Base-by-base conservation (phyloP, 2,888 invertebrate genomes). In the Tenthredo notha region DNA sequence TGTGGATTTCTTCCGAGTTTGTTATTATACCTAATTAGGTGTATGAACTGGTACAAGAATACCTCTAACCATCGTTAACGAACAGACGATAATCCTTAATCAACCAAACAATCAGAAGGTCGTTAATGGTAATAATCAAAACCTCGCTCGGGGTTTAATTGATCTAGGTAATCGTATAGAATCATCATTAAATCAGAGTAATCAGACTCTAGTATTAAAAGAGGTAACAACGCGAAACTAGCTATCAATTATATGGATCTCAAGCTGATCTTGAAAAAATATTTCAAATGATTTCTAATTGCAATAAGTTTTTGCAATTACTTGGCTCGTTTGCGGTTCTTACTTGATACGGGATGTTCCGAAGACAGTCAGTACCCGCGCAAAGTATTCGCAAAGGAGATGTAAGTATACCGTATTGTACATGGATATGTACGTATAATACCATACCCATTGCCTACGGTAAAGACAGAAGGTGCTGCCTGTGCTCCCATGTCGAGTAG, bases 401-500 rank as follows among this genome's bases (percentile, higher is more conserved):
- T 77, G 54, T 58, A 21, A 61, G 58, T 80, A 80, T 80, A 77
- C 37, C 15, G 70, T 78, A 80, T 58, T 80, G 61, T 61, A 37
- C n/a, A n/a, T 58, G 37, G 6, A 18, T 78, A 37, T 12, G 54
- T 25, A 77, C 21, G 54, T 77, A 77, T 50, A 50, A n/a, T n/a
- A n/a, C n/a, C 7, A 18, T 12, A 15, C 21, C 21, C 25, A 25
- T 74, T 43, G 40, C 18, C 29, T 77, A 82, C 50, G 67, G 61
- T 21, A 82, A 84, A 75, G 78, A 80, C 61, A 80, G 58, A 33
- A 61, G 80, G 80, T 80, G 80, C 58, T 78, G 78, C 37, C 29
- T 67, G 29, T 82, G 82, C 70, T 83, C 67, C 67, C 83, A 83
- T 83, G 83, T 47, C 83, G 83, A 29, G 83, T 83, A 43, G 67